These are phyloP conservation scores for Luperina testacea DNA, from an alignment of 2,888 invertebrate genomes.

Conservation along the genomic window DNA sequence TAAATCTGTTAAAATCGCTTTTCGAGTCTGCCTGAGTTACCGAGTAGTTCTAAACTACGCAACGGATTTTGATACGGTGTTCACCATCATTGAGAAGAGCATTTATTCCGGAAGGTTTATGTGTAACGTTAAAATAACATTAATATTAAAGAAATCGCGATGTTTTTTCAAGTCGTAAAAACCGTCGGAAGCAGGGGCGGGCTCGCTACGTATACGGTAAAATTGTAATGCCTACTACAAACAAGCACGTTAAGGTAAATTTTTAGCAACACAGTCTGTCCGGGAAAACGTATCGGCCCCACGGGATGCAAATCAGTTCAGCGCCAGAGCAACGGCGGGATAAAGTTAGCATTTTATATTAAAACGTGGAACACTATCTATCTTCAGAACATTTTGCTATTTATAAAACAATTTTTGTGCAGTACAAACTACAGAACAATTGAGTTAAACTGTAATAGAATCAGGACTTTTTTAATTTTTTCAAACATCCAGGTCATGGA, in stretches of 20 bases:
- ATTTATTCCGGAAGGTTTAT: background rate
- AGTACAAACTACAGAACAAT: background rate
- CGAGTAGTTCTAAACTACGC: no score
- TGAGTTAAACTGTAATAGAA: background rate
- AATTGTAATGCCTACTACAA: background rate
- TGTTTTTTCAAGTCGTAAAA: no score
- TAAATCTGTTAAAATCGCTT: background rate
- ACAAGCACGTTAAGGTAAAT: background rate
- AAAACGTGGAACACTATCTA: background rate
- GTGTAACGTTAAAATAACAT: background rate
- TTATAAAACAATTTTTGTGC: no score
- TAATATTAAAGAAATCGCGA: background rate
- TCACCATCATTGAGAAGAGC: background rate
- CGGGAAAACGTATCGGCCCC: slow-evolving; percentile 24
- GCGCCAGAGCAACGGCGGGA: background rate
- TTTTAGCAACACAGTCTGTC: slow-evolving; percentile 3
- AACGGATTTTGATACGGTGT: background rate
- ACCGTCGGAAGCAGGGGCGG: background rate
- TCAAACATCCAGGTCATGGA: no score
- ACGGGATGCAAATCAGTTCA: slow-evolving; percentile 38
- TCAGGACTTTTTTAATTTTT: background rate
- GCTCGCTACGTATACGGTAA: background rate
- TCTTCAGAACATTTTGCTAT: background rate
- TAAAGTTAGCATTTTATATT: slow-evolving; percentile 15
- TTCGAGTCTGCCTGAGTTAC: background rate